These are phyloP conservation scores for Oeneis ivallda DNA, from an alignment of 2,888 invertebrate species.

Conservation along the genomic window DNA sequence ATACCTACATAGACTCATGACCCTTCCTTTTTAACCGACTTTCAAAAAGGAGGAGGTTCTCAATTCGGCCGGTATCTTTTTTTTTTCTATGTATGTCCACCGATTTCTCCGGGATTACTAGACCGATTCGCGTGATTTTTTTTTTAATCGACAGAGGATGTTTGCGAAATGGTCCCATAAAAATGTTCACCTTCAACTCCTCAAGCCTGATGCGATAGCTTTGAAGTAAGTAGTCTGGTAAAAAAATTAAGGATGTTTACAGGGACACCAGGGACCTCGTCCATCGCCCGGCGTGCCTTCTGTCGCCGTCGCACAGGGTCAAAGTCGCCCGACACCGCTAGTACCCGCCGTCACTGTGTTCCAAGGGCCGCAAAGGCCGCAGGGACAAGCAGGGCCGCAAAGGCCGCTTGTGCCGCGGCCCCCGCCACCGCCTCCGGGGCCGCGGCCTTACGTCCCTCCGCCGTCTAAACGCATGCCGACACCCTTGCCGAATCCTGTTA, in stretches of 20 bases:
- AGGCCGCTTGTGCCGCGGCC: conserved; percentile 37
- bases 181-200: too few relatives aligned
- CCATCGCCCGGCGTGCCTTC: conserved; percentile 42
- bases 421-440: conserved; percentile 44
- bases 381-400: conserved; percentile 36
- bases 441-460: conserved; percentile 66
- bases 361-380: conserved; percentile 27
- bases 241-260: conserved; percentile 9
- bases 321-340: conserved; percentile 36
- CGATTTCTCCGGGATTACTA: too few relatives aligned
- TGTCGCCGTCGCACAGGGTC: conserved; percentile 31
- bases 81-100: too few relatives aligned
- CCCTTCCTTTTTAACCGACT: too few relatives aligned
- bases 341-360: conserved; percentile 26
- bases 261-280: conserved; percentile 21
- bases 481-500: conserved; percentile 54
- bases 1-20: too few relatives aligned
- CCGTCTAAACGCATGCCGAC: conserved; percentile 70
- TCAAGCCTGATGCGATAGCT: too few relatives aligned
- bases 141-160: too few relatives aligned
- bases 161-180: too few relatives aligned
- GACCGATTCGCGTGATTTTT: too few relatives aligned
- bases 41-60: too few relatives aligned
- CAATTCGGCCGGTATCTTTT: too few relatives aligned
- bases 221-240: too few relatives aligned